These are phyloP conservation scores for Acromyrmex heyeri DNA, from an alignment of 1,140 invertebrate species.

Conservation along the genomic window DNA sequence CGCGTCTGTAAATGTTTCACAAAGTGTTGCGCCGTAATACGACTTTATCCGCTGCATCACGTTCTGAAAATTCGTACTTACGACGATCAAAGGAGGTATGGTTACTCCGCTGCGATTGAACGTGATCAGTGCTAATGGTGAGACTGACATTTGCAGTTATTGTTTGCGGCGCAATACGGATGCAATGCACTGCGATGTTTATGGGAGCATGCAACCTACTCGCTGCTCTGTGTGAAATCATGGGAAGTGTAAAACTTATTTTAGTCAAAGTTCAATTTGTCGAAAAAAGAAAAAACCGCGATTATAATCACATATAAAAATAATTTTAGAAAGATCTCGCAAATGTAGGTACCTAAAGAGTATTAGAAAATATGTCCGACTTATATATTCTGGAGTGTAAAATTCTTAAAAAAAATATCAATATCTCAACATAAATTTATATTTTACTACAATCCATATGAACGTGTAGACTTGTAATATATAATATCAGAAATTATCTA, in stretches of 20 bases:
- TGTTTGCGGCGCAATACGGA: constrained; percentile 77
- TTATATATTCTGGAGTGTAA: neutral
- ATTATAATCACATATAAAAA: neutral
- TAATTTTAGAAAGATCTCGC: constrained; percentile 19
- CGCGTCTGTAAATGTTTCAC: constrained; percentile 57
- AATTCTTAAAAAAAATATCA: neutral
- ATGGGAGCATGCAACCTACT: constrained; percentile 73
- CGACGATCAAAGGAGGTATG: constrained; percentile 62
- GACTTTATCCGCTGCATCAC: constrained; percentile 62
- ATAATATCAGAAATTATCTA: neutral
- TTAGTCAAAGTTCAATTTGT: neutral
- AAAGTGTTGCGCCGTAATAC: constrained; percentile 42
- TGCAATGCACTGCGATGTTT: constrained; percentile 77
- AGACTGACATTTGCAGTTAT: constrained; percentile 86
- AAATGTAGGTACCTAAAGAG: neutral
- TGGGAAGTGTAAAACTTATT: constrained; percentile 18
- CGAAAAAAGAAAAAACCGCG: neutral
- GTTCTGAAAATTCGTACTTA: constrained; percentile 70
- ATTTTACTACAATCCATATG: neutral
- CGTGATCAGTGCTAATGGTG: constrained; percentile 85
- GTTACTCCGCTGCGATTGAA: constrained; percentile 71
- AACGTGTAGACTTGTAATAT: neutral
- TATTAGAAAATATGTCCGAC: neutral
- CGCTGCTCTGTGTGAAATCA: constrained; percentile 9
- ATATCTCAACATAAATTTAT: neutral